Evolutionary conservation across 2,888 invertebrate species (phyloP), one percentile per base, ranked within the genome.

Genomic region (Calameuta filiformis): DNA sequence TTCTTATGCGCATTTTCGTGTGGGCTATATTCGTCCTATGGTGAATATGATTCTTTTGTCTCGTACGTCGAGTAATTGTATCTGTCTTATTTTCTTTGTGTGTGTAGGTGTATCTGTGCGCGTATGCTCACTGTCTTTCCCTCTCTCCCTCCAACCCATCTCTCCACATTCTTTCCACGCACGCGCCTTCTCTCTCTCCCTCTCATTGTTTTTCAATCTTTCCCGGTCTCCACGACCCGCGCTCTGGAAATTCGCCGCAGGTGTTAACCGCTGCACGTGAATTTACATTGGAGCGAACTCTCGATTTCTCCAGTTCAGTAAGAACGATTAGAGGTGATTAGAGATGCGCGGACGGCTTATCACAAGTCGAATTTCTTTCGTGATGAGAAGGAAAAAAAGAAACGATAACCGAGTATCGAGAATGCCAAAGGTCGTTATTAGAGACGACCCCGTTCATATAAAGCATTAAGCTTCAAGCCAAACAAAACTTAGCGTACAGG

Each of bases 391-490:
- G 68, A 12, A 68, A 33, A 71, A 73, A 35, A 86, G 76, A 78
- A 81, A 81, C 82, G 34, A 75, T 31, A 69, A 77, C 69, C 31
- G 56, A n/a, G 69, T 69, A 76, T 73, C 77, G 77, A 77, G 78
- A 76, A 78, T 77, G 77, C 75, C 77, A 81, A 83, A 83, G 82
- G 80, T 79, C 85, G 79, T 33, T 33, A 78, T 68, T 37, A 77
- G 74, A 37, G 77, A 80, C 77, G 73, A 75, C 76, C 77, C 34
- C 12, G 69, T 69, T 33, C 73, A 40, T 23, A 75, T 75, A 84
- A 89, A 89, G 89, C 88, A 84, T 85, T 85, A 88, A 89, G 87
- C 87, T 84, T 86, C 83, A 89, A 90, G 89, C 89, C 87, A 89
- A 90, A 87, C 85, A 86, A 88, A 86, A 87, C 86, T 85, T 87